A percentile compares a stretch with the other conserved stretches of the same genome.
Conservation (phyloP, 2,113 vertebrate genomes). For the Genyomyrus donnyi region DNA sequence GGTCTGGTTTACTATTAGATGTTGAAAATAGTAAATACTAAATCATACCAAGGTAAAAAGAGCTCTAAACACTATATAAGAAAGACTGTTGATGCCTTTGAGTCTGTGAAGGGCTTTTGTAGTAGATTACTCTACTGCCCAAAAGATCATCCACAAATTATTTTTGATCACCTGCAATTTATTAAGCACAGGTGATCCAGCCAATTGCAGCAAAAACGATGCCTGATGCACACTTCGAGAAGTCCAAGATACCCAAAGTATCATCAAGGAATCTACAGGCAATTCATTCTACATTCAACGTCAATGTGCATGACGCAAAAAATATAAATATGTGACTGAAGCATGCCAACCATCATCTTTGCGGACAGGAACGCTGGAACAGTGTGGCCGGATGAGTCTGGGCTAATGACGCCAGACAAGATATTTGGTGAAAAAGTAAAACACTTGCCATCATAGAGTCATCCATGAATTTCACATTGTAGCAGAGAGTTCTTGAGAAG, state of each 20-base stretch:
- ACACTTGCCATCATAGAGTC: not conserved
- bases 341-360: not conserved
- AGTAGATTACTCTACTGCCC: not conserved
- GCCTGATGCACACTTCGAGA: not conserved
- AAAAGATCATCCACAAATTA: not conserved
- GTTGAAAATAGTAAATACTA: not conserved
- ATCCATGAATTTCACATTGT: not conserved
- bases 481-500: not conserved
- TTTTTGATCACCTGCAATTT: not conserved
- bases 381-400: not conserved
- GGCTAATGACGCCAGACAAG: not conserved
- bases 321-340: not conserved
- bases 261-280: constrained; percentile 15
- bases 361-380: not conserved
- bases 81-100: not conserved
- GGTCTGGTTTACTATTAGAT: not conserved
- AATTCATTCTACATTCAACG: not conserved
- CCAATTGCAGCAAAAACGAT: not conserved
- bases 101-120: not conserved
- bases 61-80: not conserved
- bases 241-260: not conserved
- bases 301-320: constrained; percentile 7
- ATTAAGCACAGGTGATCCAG: not conserved
- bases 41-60: not conserved
- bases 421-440: not conserved